Conservation (phyloP, 2,797 vertebrate genomes). For the Lepilemur septentrionalis region DNA sequence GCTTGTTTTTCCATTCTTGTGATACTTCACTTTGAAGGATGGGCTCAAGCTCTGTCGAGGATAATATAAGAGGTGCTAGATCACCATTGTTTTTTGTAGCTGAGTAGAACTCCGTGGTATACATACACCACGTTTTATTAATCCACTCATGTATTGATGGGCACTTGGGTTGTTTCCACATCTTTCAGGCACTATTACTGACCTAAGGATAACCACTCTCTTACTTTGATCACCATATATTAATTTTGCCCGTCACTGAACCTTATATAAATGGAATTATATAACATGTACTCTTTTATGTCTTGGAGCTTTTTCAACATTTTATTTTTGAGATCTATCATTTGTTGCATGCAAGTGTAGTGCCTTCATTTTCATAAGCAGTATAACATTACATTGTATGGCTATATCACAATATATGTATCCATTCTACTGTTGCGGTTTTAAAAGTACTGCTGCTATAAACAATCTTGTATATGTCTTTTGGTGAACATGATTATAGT, state of each 20-base stretch:
- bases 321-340: background rate
- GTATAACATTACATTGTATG: background rate
- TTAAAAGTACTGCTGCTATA: background rate
- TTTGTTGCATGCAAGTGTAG: background rate
- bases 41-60: too few species aligned
- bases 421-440: background rate
- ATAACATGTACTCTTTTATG: background rate
- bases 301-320: background rate
- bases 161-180: too few species aligned
- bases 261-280: background rate
- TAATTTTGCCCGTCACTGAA: background rate
- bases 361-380: background rate
- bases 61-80: too few species aligned
- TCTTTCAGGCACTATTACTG: background rate
- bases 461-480: background rate
- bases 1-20: too few species aligned
- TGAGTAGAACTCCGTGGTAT: too few species aligned
- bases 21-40: too few species aligned
- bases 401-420: background rate
- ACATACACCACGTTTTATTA: too few species aligned
- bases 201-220: background rate
- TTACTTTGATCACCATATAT: background rate
- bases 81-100: too few species aligned
- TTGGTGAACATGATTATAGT: background rate
- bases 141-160: too few species aligned